Evolutionary conservation across 2,113 vertebrate genomes (phyloP).

Genomic region (Australoheros scitulus): DNA sequence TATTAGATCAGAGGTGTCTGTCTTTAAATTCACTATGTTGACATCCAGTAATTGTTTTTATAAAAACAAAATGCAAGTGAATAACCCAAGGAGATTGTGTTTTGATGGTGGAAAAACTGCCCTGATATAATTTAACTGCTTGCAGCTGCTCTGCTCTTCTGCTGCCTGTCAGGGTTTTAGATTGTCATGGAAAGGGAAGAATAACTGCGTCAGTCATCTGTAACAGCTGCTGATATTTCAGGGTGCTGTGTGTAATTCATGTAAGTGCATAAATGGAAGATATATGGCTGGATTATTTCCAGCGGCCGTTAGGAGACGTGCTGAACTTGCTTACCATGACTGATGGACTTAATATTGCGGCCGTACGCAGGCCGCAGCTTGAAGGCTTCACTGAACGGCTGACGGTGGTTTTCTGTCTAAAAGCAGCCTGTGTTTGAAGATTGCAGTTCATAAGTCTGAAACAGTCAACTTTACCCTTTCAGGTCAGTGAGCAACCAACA

Average conservation of each 20-base stretch:
- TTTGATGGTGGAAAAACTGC: neutral
- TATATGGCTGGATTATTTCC: neutral
- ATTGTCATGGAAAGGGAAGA: neutral
- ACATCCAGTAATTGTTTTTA: neutral
- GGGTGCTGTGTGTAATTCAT: neutral
- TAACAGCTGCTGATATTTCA: neutral
- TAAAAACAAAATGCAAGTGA: neutral
- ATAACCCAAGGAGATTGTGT: neutral
- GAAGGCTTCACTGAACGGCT: neutral
- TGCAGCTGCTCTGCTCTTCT: neutral
- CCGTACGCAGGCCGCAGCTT: neutral
- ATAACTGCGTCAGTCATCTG: neutral
- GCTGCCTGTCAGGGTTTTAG: neutral
- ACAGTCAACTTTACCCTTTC: neutral
- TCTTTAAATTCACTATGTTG: slow-evolving; percentile 29
- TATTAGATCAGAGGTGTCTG: slow-evolving; percentile 86
- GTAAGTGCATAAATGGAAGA: neutral
- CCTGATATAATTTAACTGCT: neutral
- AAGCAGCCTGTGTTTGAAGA: neutral
- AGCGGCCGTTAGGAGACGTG: neutral
- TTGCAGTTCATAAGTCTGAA: neutral
- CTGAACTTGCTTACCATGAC: neutral
- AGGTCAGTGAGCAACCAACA: neutral
- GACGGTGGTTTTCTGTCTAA: neutral
- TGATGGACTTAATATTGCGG: neutral